A percentile compares a stretch with the other conserved stretches of the same genome.
Evolutionary conservation across 92 coral and sea anemone species (phyloP).

Genomic region (Paragorgia papillata): DNA sequence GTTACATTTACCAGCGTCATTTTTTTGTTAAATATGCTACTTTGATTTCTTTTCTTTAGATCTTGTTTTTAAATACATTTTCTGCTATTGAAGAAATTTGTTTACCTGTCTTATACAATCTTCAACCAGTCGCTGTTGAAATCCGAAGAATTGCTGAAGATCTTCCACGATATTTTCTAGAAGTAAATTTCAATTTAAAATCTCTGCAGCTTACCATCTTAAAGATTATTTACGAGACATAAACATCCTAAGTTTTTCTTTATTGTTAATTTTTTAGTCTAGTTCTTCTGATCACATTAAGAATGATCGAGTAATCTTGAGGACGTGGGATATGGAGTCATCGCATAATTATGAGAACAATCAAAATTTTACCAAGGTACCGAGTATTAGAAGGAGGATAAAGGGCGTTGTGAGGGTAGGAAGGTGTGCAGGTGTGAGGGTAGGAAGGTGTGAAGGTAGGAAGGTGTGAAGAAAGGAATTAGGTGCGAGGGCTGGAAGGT

Average conservation of each 20-base stretch:
- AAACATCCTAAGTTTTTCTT: no score
- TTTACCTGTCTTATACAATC: slow-evolving; percentile 79
- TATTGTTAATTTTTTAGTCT: slow-evolving; percentile 21
- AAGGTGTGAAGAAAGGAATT: neutral
- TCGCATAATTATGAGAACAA: slow-evolving; percentile 95
- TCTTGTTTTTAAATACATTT: slow-evolving; percentile 86
- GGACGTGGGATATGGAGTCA: slow-evolving; percentile 97
- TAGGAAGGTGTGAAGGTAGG: neutral
- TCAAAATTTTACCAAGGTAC: slow-evolving; percentile 90
- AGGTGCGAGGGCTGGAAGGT: neutral
- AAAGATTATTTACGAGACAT: neutral
- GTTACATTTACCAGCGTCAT: no score
- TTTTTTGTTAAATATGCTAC: no score
- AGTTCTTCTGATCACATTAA: slow-evolving; percentile 75
- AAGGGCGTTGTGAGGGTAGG: neutral
- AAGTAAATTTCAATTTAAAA: slow-evolving; percentile 63
- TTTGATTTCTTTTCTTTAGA: no score
- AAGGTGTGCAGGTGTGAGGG: neutral
- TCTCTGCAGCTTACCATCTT: no score
- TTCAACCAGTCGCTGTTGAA: slow-evolving; percentile 86
- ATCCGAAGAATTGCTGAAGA: slow-evolving; percentile 79
- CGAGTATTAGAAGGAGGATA: neutral
- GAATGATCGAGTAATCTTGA: slow-evolving; percentile 81
- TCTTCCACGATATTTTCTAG: slow-evolving; percentile 83
- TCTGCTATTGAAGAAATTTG: slow-evolving; percentile 80